Evolutionary conservation across 2,888 invertebrate genomes (phyloP).

Genomic region (Polydrusus tereticollis): DNA sequence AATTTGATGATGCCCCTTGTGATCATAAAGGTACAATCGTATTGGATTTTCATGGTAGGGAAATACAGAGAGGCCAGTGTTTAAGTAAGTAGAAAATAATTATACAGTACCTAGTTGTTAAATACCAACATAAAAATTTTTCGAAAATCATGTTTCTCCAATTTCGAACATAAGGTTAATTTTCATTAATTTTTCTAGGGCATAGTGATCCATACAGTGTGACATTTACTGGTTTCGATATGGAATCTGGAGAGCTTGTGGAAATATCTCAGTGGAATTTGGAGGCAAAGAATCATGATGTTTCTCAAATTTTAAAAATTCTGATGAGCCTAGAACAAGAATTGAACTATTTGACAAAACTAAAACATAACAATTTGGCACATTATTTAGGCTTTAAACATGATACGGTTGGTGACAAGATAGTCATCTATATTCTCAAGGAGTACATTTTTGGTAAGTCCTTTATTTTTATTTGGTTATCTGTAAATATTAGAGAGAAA

Average conservation of each 20-base stretch:
- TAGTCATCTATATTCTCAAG: slow-evolving; percentile 78
- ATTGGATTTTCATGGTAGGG: slow-evolving; percentile 71
- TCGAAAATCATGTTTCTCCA: too few species aligned
- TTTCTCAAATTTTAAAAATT: slow-evolving; percentile 70
- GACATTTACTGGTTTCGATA: slow-evolving; percentile 83
- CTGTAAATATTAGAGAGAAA: not conserved
- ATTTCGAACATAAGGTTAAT: too few species aligned
- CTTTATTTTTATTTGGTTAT: not conserved
- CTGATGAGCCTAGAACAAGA: slow-evolving; percentile 83
- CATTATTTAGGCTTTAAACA: slow-evolving; percentile 82
- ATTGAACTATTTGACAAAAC: slow-evolving; percentile 76
- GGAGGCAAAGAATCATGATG: slow-evolving; percentile 64
- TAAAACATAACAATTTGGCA: slow-evolving; percentile 80
- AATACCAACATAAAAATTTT: too few species aligned
- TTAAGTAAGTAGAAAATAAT: slow-evolving; percentile 73
- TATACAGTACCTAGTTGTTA: too few species aligned
- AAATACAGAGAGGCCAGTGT: slow-evolving; percentile 82
- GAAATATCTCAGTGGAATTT: slow-evolving; percentile 84
- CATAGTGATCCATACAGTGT: slow-evolving; percentile 78
- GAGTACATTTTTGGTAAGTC: slow-evolving; percentile 73
- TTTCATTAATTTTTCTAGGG: slow-evolving; percentile 71
- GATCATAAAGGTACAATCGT: slow-evolving; percentile 71
- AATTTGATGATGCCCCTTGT: slow-evolving; percentile 70
- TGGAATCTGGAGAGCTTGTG: slow-evolving; percentile 78
- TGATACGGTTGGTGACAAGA: slow-evolving; percentile 72